phyloP scores from a whole-genome alignment of 2,113 vertebrate species.

The Genyomyrus donnyi region DNA sequence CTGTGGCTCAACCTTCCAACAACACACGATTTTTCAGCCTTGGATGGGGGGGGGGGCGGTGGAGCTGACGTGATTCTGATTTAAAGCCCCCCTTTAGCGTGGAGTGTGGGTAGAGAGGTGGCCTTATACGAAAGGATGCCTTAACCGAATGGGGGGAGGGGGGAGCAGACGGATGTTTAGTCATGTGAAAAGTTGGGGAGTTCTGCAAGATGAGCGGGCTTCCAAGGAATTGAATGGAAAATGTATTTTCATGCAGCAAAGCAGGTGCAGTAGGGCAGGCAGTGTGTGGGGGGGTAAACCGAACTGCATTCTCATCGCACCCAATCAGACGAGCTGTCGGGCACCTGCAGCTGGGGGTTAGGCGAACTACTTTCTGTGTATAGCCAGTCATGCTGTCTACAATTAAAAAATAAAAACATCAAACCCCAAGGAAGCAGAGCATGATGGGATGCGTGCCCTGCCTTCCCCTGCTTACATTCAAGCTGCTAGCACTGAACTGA shows the following conservation, averaged over 20 bases:
- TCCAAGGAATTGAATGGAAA: background rate
- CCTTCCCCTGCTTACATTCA: too few species aligned
- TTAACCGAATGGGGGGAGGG: background rate
- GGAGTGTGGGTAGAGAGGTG: background rate
- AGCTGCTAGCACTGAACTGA: background rate
- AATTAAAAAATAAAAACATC: background rate
- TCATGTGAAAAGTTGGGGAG: background rate
- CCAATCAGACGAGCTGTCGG: constrained; percentile 4
- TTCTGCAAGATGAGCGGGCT: background rate
- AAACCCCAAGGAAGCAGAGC: background rate
- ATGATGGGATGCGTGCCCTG: background rate
- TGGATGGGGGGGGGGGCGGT: background rate
- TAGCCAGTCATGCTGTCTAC: background rate
- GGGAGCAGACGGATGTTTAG: background rate
- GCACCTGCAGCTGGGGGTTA: background rate
- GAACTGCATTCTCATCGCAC: background rate
- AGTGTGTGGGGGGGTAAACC: background rate
- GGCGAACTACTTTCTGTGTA: background rate
- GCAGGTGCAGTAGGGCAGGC: background rate
- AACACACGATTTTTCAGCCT: constrained; percentile 41
- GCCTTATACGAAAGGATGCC: background rate
- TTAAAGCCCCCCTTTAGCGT: background rate
- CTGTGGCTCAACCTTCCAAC: constrained; percentile 38
- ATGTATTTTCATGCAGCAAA: background rate
- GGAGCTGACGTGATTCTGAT: background rate